These are phyloP conservation scores for Brevimyrus niger DNA, from an alignment of 2,113 vertebrate genomes.

Conservation along the genomic window DNA sequence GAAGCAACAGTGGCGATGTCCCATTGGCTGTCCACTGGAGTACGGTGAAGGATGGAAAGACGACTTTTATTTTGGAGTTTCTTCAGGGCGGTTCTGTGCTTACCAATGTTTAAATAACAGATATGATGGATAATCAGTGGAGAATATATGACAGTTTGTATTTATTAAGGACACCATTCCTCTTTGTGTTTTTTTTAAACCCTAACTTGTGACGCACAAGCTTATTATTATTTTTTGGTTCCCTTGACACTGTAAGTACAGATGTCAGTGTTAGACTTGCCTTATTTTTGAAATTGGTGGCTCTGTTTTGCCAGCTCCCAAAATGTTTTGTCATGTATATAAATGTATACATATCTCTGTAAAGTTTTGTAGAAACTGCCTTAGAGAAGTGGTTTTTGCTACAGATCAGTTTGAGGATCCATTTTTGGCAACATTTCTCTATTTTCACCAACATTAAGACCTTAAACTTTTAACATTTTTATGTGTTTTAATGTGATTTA, in stretches of 20 bases:
- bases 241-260: constrained; percentile 26
- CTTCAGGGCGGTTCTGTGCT: not conserved
- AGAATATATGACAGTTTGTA: not conserved
- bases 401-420: not conserved
- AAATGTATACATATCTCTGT: constrained; percentile 51
- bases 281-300: constrained; percentile 22
- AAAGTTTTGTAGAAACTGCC: constrained; percentile 34
- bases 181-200: constrained; percentile 9
- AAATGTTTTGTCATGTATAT: constrained; percentile 46
- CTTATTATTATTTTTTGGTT: not conserved
- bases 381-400: constrained; percentile 10
- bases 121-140: not conserved
- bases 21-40: not conserved
- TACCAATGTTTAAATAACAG: not conserved
- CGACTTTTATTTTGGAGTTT: not conserved
- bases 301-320: constrained; percentile 29
- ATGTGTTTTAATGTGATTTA: constrained; percentile 13
- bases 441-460: constrained; percentile 15
- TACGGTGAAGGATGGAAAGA: constrained; percentile 7
- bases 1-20: not conserved
- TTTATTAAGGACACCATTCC: not conserved
- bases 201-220: constrained; percentile 13
- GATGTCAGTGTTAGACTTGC: constrained; percentile 30
- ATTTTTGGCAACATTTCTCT: constrained; percentile 18
- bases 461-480: not conserved